A percentile compares a stretch with the other conserved stretches of the same genome.
Conservation (phyloP, 2,888 invertebrate genomes). For the Agelastica alni region DNA sequence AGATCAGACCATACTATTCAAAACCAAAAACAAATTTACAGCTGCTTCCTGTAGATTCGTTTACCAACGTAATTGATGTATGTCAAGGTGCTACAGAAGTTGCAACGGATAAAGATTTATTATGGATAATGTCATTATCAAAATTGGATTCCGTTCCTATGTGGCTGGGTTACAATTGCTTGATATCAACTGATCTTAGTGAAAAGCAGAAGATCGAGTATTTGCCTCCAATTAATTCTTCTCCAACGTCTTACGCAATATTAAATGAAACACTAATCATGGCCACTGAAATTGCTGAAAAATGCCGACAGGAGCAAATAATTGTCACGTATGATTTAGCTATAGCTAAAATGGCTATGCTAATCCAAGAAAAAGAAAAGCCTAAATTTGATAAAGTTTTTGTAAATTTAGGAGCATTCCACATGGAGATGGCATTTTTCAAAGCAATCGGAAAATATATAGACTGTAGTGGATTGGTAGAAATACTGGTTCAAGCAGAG, state of each 20-base stretch:
- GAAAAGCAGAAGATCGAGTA: slow-evolving; percentile 21
- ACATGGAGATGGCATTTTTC: slow-evolving; percentile 35
- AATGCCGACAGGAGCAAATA: slow-evolving; percentile 12
- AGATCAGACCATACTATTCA: slow-evolving; percentile 17
- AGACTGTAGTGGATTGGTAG: slow-evolving; percentile 43
- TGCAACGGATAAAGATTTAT: slow-evolving; percentile 40
- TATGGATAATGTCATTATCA: slow-evolving; percentile 37
- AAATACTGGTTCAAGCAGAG: slow-evolving; percentile 44
- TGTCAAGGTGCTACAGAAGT: slow-evolving; percentile 25
- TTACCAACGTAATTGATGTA: slow-evolving; percentile 6
- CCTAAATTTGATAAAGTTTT: slow-evolving; percentile 38
- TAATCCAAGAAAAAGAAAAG: not conserved
- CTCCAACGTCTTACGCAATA: slow-evolving; percentile 20
- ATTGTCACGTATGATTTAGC: slow-evolving; percentile 41
- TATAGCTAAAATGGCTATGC: slow-evolving; percentile 19
- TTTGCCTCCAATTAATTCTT: slow-evolving; percentile 20
- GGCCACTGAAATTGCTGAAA: slow-evolving; percentile 16
- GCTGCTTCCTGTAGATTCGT: slow-evolving; percentile 21
- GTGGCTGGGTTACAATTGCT: slow-evolving; percentile 44
- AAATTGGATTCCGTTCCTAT: slow-evolving; percentile 37
- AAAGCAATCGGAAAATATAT: slow-evolving; percentile 49
- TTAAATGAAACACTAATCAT: slow-evolving; percentile 19
- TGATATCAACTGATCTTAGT: slow-evolving; percentile 15
- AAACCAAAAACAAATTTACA: slow-evolving; percentile 19
- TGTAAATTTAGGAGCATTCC: slow-evolving; percentile 23